phyloP scores from a whole-genome alignment of 2,113 vertebrate species.

The Chelonoidis abingdonii region DNA sequence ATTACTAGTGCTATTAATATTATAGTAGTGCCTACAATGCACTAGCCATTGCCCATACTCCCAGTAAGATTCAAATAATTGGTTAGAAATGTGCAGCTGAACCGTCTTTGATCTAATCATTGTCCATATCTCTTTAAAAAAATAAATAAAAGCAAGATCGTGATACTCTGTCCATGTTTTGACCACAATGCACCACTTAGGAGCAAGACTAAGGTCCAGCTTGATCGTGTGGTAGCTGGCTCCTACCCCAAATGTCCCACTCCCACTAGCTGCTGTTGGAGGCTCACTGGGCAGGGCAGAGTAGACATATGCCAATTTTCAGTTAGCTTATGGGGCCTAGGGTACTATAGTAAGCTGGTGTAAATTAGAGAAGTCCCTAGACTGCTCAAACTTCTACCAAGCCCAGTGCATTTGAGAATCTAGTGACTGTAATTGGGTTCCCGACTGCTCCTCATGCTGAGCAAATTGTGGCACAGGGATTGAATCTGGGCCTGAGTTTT shows the following conservation, averaged over 20 bases:
- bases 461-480: not conserved
- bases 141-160: not conserved
- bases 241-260: not conserved
- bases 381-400: not conserved
- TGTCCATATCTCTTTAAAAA: not conserved
- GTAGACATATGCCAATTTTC: not conserved
- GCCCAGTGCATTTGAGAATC: not conserved
- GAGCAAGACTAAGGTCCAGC: not conserved
- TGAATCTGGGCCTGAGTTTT: not conserved
- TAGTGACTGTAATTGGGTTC: not conserved
- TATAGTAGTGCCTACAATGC: accelerated
- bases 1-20: accelerated
- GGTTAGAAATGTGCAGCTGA: not conserved
- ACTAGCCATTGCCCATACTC: accelerated
- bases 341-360: accelerated
- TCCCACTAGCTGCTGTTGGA: not conserved
- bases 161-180: accelerated
- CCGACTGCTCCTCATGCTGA: not conserved
- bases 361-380: not conserved
- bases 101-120: not conserved
- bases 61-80: accelerated
- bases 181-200: not conserved
- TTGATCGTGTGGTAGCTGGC: not conserved
- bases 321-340: accelerated
- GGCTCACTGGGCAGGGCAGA: not conserved